Evolutionary conservation across 2,113 vertebrate genomes (phyloP), one percentile per base, ranked within the genome.

Genomic region (Ceyx margarethae): DNA sequence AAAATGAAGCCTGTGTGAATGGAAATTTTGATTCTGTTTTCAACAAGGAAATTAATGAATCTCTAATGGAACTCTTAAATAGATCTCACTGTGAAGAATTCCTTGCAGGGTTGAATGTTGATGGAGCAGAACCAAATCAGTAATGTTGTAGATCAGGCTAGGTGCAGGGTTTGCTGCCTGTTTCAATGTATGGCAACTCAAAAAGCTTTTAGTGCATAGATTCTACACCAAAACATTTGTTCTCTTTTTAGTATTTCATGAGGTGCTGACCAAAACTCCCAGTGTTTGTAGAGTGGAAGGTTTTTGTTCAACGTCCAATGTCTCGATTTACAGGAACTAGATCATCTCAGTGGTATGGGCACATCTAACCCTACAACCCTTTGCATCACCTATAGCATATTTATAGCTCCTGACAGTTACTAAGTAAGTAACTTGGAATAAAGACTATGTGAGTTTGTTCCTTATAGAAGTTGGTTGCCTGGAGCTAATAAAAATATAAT

Each of bases 51-150:
- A 15, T 97, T 71, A 98, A 96, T n/a, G 97, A 98, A 61, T 97
- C 98, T 1, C 78, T 98, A 16, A 97, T 93, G 82, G 98, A 98
- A 66, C 93, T 98, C 93, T 94, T 98, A 64, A 97, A 95, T 56
- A 96, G 97, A 69, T 96, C 97, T 14, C 92, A 94, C 86, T 95
- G 93, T 9, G 95, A 97, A 84, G 98, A 98, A 67, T 95, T 98
- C 64, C 95, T 98, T 77, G 95, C 97, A 0, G 78, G 97, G 42
- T 80, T 98, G 91, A 97, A 97, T 72, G 95, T 97, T 92, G 86
- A 96, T 45, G 83, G 95, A 25, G 86, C 93, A 77, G 96, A 97
- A 76, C 94, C 96, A 10, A 94, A 91, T 54, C 97, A 91, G 88
- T 88, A 87, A 58, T 25, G 35, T 21, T 22, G 40, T 46, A 28